A percentile compares a stretch with the other conserved stretches of the same genome.
phyloP scores from a whole-genome alignment of 1,140 invertebrate genomes.

The Temnothorax longispinosus region DNA sequence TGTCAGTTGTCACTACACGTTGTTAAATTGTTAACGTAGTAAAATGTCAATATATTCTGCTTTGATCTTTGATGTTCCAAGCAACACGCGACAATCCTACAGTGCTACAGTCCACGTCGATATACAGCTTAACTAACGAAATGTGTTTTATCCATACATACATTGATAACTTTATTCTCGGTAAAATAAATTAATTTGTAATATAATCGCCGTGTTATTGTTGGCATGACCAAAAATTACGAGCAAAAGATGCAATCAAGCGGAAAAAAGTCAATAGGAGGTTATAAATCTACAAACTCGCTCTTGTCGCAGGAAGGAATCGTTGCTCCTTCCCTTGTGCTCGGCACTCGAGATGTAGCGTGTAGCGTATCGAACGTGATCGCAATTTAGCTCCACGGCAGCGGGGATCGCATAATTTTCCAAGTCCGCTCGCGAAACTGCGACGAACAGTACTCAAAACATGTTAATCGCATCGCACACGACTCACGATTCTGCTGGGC shows the following conservation, averaged over 20 bases:
- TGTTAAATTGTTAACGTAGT: no score
- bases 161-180: no score
- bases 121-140: no score
- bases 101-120: no score
- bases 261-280: neutral
- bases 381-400: neutral
- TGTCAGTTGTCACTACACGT: neutral
- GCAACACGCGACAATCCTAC: no score
- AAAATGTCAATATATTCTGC: no score
- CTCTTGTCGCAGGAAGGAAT: neutral
- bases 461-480: conserved; percentile 12
- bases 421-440: conserved; percentile 9
- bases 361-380: neutral
- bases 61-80: no score
- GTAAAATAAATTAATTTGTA: no score
- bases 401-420: neutral
- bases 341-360: neutral
- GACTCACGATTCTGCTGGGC: no score
- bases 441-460: conserved; percentile 27
- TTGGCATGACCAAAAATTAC: neutral
- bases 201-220: no score
- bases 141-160: no score
- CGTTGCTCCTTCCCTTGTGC: neutral
- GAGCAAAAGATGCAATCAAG: neutral
- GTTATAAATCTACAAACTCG: neutral